Conservation (phyloP, 2,113 vertebrate genomes). For the Proterorhinus semilunaris region DNA sequence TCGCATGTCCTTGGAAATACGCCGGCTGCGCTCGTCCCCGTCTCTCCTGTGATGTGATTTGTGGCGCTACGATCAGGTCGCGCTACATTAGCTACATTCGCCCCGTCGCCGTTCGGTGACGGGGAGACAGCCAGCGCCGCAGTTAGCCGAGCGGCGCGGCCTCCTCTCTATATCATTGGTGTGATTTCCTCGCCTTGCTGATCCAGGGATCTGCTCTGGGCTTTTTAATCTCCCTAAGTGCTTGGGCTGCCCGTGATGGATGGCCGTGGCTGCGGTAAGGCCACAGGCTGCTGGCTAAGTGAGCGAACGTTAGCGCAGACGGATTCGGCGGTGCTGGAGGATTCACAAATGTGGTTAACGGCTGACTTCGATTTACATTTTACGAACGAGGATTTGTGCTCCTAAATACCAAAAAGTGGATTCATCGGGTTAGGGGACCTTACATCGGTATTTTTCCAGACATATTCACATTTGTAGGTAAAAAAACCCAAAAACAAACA, state of each 20-base stretch:
- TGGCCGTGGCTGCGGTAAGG: constrained; percentile 52
- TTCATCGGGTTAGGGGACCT: too few species aligned
- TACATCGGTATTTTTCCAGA: too few species aligned
- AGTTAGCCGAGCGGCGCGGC: constrained; percentile 3
- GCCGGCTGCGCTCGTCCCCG: constrained; percentile 22
- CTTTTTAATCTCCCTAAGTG: constrained; percentile 71
- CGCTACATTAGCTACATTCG: constrained; percentile 26
- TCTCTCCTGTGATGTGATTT: constrained; percentile 52
- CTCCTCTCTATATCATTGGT: constrained; percentile 17
- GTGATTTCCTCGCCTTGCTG: constrained; percentile 55
- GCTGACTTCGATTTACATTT: background rate
- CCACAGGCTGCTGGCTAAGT: constrained; percentile 31
- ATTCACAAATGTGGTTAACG: background rate
- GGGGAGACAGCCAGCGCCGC: constrained; percentile 22
- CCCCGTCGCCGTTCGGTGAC: background rate
- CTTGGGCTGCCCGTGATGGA: constrained; percentile 64
- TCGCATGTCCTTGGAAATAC: constrained; percentile 52
- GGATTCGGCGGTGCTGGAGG: background rate
- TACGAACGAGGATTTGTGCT: background rate
- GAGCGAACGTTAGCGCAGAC: constrained; percentile 32
- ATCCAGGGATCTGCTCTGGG: constrained; percentile 46
- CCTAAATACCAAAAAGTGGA: too few species aligned
- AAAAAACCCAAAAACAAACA: too few species aligned
- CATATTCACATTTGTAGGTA: too few species aligned
- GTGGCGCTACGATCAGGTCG: constrained; percentile 48